phyloP scores from a whole-genome alignment of 2,888 invertebrate genomes.

The Erpobdella octoculata region DNA sequence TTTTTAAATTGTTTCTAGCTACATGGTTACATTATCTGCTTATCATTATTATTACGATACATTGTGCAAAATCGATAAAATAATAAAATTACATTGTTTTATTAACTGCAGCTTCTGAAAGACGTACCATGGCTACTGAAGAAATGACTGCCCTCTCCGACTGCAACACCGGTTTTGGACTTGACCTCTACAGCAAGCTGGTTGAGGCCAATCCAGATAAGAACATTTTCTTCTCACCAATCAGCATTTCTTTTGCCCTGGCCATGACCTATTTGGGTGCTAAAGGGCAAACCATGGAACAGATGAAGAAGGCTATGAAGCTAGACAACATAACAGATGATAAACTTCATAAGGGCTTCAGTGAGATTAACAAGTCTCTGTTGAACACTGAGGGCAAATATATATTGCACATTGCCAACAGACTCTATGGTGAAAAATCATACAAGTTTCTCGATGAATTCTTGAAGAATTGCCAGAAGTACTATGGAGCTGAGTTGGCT shows the following conservation, averaged over 20 bases:
- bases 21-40: no score
- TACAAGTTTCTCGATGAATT: slow-evolving; percentile 22
- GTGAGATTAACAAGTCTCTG: slow-evolving; percentile 1
- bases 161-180: slow-evolving; percentile 28
- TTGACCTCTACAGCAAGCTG: slow-evolving; percentile 34
- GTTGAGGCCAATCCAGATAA: neutral
- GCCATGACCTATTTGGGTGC: slow-evolving; percentile 52
- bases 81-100: neutral
- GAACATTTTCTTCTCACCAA: slow-evolving; percentile 49
- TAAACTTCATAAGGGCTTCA: neutral
- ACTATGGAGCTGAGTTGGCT: slow-evolving; percentile 7
- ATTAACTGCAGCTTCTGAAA: neutral
- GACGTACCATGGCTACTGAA: neutral
- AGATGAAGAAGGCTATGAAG: slow-evolving; percentile 42
- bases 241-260: slow-evolving; percentile 51
- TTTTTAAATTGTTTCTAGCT: no score
- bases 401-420: slow-evolving; percentile 43
- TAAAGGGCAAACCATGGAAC: slow-evolving; percentile 44
- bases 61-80: neutral
- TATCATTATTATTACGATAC: no score
- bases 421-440: slow-evolving; percentile 38
- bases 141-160: neutral
- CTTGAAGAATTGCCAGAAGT: neutral
- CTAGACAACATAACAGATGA: slow-evolving; percentile 2
- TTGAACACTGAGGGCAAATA: slow-evolving; percentile 28